phyloP scores from a whole-genome alignment of 2,797 vertebrate species.

The Coccyzus lansbergi region DNA sequence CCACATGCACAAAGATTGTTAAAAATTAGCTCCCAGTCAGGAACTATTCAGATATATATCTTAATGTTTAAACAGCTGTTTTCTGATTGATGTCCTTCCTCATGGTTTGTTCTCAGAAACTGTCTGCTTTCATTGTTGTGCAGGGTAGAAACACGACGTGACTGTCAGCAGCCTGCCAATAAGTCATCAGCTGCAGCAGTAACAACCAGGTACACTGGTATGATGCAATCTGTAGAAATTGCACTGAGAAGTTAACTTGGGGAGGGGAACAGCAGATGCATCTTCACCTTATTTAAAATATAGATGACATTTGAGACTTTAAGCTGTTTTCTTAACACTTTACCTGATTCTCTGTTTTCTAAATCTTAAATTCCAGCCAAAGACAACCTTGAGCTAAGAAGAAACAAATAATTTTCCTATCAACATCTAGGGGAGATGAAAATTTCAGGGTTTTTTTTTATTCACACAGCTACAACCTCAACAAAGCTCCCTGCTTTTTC shows the following conservation, averaged over 20 bases:
- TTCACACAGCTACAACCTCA: neutral
- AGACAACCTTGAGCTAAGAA: neutral
- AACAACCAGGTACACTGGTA: neutral
- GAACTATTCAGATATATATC: neutral
- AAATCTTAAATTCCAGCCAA: neutral
- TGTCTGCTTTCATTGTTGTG: neutral
- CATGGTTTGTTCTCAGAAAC: neutral
- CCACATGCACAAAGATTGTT: neutral
- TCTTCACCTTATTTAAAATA: neutral
- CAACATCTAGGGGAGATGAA: neutral
- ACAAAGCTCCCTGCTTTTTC: neutral
- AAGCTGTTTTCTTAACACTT: neutral
- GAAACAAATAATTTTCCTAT: neutral
- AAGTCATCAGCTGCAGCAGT: neutral
- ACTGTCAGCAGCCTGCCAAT: neutral
- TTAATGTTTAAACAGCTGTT: neutral
- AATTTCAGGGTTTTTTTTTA: neutral
- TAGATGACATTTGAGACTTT: neutral
- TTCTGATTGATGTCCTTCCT: neutral
- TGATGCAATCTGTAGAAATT: slow-evolving; percentile 6
- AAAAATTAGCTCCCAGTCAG: neutral
- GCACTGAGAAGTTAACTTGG: neutral
- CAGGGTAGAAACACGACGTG: neutral
- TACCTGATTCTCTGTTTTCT: neutral
- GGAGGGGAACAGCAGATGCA: neutral